A percentile compares a stretch with the other conserved stretches of the same genome.
phyloP scores from a whole-genome alignment of 1,140 invertebrate genomes.

The Polyergus mexicanus region DNA sequence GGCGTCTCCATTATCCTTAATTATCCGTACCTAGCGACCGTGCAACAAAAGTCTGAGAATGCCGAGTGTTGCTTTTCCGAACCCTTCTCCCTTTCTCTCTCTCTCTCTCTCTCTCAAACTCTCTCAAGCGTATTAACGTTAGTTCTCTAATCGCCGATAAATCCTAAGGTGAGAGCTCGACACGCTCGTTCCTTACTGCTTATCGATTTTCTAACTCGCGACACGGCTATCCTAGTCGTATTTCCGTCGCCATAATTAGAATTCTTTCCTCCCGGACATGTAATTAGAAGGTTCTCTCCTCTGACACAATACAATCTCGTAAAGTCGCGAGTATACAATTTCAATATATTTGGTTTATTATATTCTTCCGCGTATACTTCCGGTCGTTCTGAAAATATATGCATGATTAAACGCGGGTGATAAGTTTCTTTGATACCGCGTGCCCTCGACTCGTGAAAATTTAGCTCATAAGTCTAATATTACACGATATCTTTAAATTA shows the following conservation, averaged over 20 bases:
- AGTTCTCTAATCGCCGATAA: slow-evolving; percentile 62
- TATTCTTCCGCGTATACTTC: slow-evolving; percentile 29
- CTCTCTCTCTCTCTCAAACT: neutral
- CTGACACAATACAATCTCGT: slow-evolving; percentile 53
- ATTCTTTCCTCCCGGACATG: slow-evolving; percentile 52
- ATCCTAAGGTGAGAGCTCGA: slow-evolving; percentile 45
- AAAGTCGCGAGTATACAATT: slow-evolving; percentile 37
- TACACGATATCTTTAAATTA: neutral
- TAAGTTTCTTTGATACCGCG: neutral
- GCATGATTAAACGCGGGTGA: slow-evolving; percentile 27
- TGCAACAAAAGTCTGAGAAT: slow-evolving; percentile 69
- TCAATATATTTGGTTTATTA: slow-evolving; percentile 46
- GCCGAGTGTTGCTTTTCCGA: slow-evolving; percentile 53
- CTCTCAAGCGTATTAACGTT: slow-evolving; percentile 48
- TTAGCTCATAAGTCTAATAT: slow-evolving; percentile 16
- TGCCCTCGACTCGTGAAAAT: neutral
- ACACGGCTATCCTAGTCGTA: slow-evolving; percentile 46
- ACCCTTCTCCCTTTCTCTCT: slow-evolving; percentile 15
- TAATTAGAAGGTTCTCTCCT: slow-evolving; percentile 61
- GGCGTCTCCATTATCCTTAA: slow-evolving; percentile 76
- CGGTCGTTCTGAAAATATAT: neutral
- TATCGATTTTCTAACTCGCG: slow-evolving; percentile 59
- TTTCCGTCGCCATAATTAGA: slow-evolving; percentile 59
- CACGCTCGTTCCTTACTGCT: slow-evolving; percentile 56
- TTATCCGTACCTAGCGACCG: slow-evolving; percentile 72